A percentile compares a stretch with the other conserved stretches of the same genome.
Evolutionary conservation across 2,113 vertebrate genomes (phyloP).

Genomic region (Amphiprion ocellaris): DNA sequence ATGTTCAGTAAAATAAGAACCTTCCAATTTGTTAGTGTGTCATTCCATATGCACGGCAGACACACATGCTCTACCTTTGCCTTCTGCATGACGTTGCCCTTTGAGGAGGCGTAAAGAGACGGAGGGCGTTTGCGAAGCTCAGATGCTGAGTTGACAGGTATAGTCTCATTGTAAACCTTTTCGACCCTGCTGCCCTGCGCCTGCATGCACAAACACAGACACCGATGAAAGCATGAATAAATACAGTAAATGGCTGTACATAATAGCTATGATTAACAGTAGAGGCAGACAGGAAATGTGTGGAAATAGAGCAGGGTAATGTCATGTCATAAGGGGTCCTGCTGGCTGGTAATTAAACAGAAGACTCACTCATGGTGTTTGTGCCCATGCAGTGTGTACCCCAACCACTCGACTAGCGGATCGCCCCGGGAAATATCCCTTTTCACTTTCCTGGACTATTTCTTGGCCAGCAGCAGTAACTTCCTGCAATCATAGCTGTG

Average conservation of each 20-base stretch:
- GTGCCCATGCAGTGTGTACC: too few species aligned
- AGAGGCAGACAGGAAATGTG: too few species aligned
- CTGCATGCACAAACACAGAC: slow-evolving; percentile 30
- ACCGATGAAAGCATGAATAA: neutral
- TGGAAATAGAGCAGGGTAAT: too few species aligned
- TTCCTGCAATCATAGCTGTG: neutral
- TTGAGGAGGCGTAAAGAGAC: slow-evolving; percentile 88
- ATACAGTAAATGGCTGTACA: neutral
- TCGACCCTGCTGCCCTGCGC: slow-evolving; percentile 81
- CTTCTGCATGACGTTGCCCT: slow-evolving; percentile 94
- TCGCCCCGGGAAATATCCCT: too few species aligned
- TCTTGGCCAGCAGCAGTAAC: neutral
- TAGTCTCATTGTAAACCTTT: slow-evolving; percentile 82
- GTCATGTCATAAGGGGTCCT: too few species aligned
- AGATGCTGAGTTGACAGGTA: slow-evolving; percentile 91
- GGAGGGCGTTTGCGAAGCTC: slow-evolving; percentile 93
- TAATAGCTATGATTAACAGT: too few species aligned
- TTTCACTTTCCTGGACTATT: neutral
- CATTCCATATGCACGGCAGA: neutral
- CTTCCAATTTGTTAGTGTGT: neutral
- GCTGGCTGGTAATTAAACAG: too few species aligned
- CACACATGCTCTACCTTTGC: slow-evolving; percentile 88
- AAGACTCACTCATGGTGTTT: too few species aligned
- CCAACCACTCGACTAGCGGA: too few species aligned
- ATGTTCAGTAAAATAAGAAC: neutral